Evolutionary conservation across 2,797 vertebrate genomes (phyloP).

Genomic region (Ctenopoma kingsleyae): DNA sequence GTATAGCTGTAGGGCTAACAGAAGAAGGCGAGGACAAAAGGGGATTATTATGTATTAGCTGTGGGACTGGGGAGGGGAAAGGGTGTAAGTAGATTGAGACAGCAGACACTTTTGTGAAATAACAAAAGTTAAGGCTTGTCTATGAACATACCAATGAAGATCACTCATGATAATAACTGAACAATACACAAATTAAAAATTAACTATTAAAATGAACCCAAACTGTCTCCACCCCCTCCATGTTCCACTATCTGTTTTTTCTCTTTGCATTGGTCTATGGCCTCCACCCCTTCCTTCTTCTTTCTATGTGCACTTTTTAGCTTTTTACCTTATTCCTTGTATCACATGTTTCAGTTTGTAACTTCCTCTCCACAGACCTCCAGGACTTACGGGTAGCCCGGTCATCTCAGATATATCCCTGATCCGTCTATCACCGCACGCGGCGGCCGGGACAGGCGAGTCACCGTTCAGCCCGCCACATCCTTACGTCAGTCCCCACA

Average conservation of each 20-base stretch:
- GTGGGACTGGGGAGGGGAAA: slow-evolving; percentile 37
- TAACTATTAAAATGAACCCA: too few relatives aligned
- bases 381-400: slow-evolving; percentile 91
- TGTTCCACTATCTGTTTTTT: neutral
- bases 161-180: slow-evolving; percentile 37
- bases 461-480: slow-evolving; percentile 91
- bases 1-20: slow-evolving; percentile 68
- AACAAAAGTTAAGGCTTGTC: slow-evolving; percentile 53
- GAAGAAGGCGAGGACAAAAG: slow-evolving; percentile 62
- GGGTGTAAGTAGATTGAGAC: slow-evolving; percentile 37
- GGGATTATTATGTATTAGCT: slow-evolving; percentile 73
- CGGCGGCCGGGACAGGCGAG: slow-evolving; percentile 84
- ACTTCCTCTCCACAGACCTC: slow-evolving; percentile 83
- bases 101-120: slow-evolving; percentile 43
- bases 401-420: slow-evolving; percentile 97
- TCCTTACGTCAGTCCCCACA: slow-evolving; percentile 93
- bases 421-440: slow-evolving; percentile 94
- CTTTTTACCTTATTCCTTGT: neutral
- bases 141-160: slow-evolving; percentile 42
- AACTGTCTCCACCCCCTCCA: neutral
- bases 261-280: neutral
- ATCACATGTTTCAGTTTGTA: neutral
- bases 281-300: neutral
- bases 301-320: neutral
- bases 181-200: slow-evolving; percentile 29